These are phyloP conservation scores for Heloderma charlesbogerti DNA, from an alignment of 2,113 vertebrate species.

Conservation along the genomic window DNA sequence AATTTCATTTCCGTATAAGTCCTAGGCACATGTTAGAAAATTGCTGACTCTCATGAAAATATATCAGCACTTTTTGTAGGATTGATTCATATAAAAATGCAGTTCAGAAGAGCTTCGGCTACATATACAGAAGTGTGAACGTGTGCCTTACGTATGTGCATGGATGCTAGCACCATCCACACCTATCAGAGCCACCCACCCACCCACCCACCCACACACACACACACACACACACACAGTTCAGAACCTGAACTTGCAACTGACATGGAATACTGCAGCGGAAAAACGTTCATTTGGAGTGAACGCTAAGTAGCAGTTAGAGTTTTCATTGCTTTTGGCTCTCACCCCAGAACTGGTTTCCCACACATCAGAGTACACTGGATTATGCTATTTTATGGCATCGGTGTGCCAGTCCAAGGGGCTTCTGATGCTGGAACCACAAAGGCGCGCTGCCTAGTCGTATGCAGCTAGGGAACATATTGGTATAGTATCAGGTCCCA, in stretches of 20 bases:
- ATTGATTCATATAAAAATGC: slow-evolving; percentile 81
- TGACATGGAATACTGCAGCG: slow-evolving; percentile 78
- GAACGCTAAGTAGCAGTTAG: slow-evolving; percentile 47
- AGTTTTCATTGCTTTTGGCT: slow-evolving; percentile 61
- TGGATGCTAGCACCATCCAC: slow-evolving; percentile 62
- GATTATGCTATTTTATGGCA: slow-evolving; percentile 49
- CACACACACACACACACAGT: slow-evolving; percentile 67
- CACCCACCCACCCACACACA: slow-evolving; percentile 64
- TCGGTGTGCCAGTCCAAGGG: slow-evolving; percentile 41
- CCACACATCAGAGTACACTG: slow-evolving; percentile 52
- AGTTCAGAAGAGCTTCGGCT: slow-evolving; percentile 72
- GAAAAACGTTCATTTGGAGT: slow-evolving; percentile 64
- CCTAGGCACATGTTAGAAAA: slow-evolving; percentile 84
- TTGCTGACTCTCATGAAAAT: slow-evolving; percentile 83
- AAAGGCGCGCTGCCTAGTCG: slow-evolving; percentile 45
- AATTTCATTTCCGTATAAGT: slow-evolving; percentile 79
- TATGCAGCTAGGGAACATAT: slow-evolving; percentile 65
- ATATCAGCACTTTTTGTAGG: slow-evolving; percentile 79
- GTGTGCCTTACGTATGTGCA: slow-evolving; percentile 50
- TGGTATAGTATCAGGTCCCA: slow-evolving; percentile 38
- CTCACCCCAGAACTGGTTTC: slow-evolving; percentile 51
- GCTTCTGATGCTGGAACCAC: slow-evolving; percentile 36
- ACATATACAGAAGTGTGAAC: slow-evolving; percentile 62
- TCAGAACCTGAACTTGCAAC: slow-evolving; percentile 71
- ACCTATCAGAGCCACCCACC: slow-evolving; percentile 64